A percentile compares a stretch with the other conserved stretches of the same genome.
Evolutionary conservation across 2,888 invertebrate species (phyloP).

Genomic region (Trissonchulus sp.): DNA sequence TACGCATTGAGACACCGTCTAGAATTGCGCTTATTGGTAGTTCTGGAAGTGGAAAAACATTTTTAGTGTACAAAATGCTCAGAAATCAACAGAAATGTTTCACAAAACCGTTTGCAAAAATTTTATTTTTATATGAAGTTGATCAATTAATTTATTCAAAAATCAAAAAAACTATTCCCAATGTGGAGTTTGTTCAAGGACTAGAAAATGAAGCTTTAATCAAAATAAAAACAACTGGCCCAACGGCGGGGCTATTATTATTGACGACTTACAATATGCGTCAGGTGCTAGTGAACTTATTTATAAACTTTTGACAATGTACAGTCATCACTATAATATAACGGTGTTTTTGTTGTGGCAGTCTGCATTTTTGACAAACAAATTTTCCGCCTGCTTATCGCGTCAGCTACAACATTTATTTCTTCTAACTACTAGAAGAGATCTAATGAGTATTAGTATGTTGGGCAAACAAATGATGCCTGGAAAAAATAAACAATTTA

Average conservation of each 20-base stretch:
- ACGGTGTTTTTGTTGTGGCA: background rate
- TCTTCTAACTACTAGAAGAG: background rate
- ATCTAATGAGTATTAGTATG: background rate
- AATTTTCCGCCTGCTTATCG: background rate
- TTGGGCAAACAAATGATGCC: background rate
- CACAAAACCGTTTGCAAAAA: background rate
- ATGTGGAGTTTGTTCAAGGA: background rate
- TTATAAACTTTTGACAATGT: background rate
- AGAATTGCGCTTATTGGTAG: background rate
- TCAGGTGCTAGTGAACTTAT: background rate
- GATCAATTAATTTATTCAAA: background rate
- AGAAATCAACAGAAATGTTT: background rate
- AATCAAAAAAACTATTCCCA: background rate
- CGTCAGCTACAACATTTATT: background rate
- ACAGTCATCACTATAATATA: conserved; percentile 8
- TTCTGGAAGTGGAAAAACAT: background rate
- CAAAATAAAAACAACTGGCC: background rate
- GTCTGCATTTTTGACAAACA: background rate
- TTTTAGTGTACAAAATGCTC: background rate
- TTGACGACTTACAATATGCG: background rate
- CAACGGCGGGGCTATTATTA: background rate
- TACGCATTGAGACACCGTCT: too few species aligned
- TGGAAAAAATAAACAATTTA: background rate
- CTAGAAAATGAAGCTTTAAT: background rate
- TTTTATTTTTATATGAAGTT: background rate